Evolutionary conservation across 2,888 invertebrate genomes (phyloP).

Genomic region (Plebejus anna): DNA sequence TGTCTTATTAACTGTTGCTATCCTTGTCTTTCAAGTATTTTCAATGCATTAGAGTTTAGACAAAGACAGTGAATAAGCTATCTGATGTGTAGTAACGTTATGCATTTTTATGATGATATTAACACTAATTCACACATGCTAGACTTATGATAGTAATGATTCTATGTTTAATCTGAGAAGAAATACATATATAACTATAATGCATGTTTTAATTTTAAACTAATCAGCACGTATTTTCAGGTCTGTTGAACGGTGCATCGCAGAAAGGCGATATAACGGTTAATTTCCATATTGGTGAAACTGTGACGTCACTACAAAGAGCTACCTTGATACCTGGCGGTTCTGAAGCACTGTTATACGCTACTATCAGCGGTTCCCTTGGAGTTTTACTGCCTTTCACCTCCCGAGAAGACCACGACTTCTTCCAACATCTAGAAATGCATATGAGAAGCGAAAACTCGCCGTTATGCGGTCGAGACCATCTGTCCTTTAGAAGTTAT

Average conservation of each 20-base stretch:
- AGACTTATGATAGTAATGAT: slow-evolving; percentile 78
- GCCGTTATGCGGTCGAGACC: slow-evolving; percentile 97
- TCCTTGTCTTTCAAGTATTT: neutral
- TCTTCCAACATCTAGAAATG: slow-evolving; percentile 99
- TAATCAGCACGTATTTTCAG: slow-evolving; percentile 56
- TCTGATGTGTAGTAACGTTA: neutral
- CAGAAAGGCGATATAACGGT: slow-evolving; percentile 97
- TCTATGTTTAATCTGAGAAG: slow-evolving; percentile 51
- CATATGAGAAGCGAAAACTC: slow-evolving; percentile 99
- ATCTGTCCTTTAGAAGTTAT: slow-evolving; percentile 97
- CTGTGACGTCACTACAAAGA: slow-evolving; percentile 96
- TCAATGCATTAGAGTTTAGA: too few species aligned
- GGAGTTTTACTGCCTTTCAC: slow-evolving; percentile 97
- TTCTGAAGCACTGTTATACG: slow-evolving; percentile 97
- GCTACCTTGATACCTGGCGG: slow-evolving; percentile 98
- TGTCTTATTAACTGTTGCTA: neutral
- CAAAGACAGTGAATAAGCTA: neutral
- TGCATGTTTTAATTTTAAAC: neutral
- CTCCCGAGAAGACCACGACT: slow-evolving; percentile 98
- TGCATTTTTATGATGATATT: slow-evolving; percentile 36
- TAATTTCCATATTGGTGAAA: slow-evolving; percentile 97
- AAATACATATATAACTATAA: slow-evolving; percentile 38
- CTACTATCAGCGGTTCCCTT: slow-evolving; percentile 95
- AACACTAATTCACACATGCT: slow-evolving; percentile 66
- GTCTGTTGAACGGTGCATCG: slow-evolving; percentile 96